Evolutionary conservation across 2,797 vertebrate species (phyloP), one percentile per base, ranked within the genome.

Genomic region (Sebastes jordani): DNA sequence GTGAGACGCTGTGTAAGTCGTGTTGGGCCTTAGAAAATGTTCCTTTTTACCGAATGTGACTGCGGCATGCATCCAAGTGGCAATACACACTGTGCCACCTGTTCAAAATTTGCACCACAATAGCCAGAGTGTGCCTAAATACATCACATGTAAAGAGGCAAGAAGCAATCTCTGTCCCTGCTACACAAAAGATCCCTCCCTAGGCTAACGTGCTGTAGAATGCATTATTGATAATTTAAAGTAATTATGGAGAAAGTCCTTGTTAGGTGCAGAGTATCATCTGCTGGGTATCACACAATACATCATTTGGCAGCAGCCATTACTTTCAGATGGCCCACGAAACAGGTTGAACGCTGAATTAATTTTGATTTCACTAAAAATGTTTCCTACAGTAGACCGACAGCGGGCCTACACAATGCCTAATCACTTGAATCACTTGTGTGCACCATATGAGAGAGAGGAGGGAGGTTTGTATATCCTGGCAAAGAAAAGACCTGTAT

Each of bases 371-470:
- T 69, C 70, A 29, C 59, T 46, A 0, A 52, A 86, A 90, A 72
- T 61, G 76, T 76, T 82, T 71, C 75, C 70, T 62, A 68, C 80
- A 71, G 73, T 76, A 71, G 69, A 79, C 56, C 59, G 68, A 78
- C 65, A 80, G 70, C 22, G 2, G 27, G 80, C 65, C 54, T 75
- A 36, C 74, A 88, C 84, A 88, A 86, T 88, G 74, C 61, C 54
- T 85, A 78, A 90, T 92, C 84, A 83, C 66, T 85, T 75, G 49
- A 78, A 89, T 91, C 83, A 80, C 64, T 86, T 72, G 54, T 76
- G 73, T 76, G 72, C 32, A 60, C 78, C 82, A 27, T 86, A 74
- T 73, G 70, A 69, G 59, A 20, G 70, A 27, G 79, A 55, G 67
- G 23, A 58, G 18, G 78, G 63, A 58, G 62, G 71, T 82, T 83